Evolutionary conservation across 2,797 vertebrate genomes (phyloP).

Genomic region (Liparis tanakae): DNA sequence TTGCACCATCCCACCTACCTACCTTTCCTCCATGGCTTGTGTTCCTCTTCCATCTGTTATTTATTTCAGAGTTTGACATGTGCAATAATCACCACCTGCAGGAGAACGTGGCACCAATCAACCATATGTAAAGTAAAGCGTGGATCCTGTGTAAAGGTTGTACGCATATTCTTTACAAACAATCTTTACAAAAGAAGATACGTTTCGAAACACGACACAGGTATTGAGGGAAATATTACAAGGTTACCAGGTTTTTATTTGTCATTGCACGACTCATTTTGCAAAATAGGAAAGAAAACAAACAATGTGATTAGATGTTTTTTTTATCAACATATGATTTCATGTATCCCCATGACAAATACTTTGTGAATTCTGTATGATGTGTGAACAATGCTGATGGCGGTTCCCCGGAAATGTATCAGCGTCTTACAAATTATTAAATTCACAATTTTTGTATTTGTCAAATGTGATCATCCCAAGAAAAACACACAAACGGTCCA

Average conservation of each 20-base stretch:
- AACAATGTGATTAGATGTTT: neutral
- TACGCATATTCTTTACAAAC: neutral
- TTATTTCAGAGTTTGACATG: slow-evolving; percentile 27
- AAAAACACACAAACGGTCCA: too few species aligned
- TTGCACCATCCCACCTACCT: slow-evolving; percentile 40
- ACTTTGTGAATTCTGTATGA: neutral
- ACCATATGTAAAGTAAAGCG: slow-evolving; percentile 11
- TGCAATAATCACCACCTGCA: slow-evolving; percentile 26
- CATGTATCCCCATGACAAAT: neutral
- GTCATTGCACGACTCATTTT: neutral
- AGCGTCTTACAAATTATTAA: neutral
- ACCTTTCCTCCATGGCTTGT: slow-evolving; percentile 23
- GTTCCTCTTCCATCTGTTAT: slow-evolving; percentile 47
- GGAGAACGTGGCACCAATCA: slow-evolving; percentile 8
- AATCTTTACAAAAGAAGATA: neutral
- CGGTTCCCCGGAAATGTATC: neutral
- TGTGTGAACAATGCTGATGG: neutral
- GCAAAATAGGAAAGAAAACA: too few species aligned
- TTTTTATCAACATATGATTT: neutral
- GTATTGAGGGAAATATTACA: neutral
- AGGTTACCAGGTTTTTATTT: neutral
- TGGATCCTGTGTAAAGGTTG: neutral
- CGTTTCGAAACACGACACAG: neutral
- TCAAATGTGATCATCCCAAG: neutral
- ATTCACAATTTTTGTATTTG: neutral